Evolutionary conservation across 2,113 vertebrate species (phyloP), one percentile per base, ranked within the genome.

Genomic region (Tachycineta bicolor): DNA sequence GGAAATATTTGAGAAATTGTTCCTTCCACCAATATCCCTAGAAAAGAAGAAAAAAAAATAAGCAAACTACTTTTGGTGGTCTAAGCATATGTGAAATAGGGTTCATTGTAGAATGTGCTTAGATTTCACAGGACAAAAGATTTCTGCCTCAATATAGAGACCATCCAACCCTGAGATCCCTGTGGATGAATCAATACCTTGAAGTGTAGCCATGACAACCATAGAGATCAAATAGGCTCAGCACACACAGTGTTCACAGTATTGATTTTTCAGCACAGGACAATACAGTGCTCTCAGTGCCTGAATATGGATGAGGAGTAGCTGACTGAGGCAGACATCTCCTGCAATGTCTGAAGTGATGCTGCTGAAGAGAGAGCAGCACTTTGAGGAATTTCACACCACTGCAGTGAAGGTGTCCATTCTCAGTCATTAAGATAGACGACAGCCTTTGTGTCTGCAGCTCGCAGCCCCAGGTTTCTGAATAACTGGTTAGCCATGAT

Each of bases 151-250:
- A 91, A 60, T 90, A 89, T 63, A 87, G 89, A 47, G 81, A 96
- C 74, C 79, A 85, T 96, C 95, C 80, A 93, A 94, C 82, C 93
- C 86, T 73, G 83, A 95, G 81, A 91, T 97, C 92, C 93, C 93
- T 91, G 67, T 75, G 81, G 89, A 94, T 83, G 92, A 97, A 97
- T 97, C 92, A 58, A 97, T 98, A 96, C 88, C 88, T 97, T 91
- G 80, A 95, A 49, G 23, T 70, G 94, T 98, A 84, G 80, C 92
- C 97, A 97, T 98, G 97, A 97, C 98, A 98, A 97, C 97, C 76
- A 77, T 14, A 93, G 71, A 97, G 93, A 94, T 91, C 86, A 90
- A 93, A 94, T 56, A 91, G 78, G 88, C 94, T 94, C 78, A 94
- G 96, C 88, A 94, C 91, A 96, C 95, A 96, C 33, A 37, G 69